These are phyloP conservation scores for Drosophila mayri DNA, from an alignment of 1,140 invertebrate genomes.

Conservation along the genomic window DNA sequence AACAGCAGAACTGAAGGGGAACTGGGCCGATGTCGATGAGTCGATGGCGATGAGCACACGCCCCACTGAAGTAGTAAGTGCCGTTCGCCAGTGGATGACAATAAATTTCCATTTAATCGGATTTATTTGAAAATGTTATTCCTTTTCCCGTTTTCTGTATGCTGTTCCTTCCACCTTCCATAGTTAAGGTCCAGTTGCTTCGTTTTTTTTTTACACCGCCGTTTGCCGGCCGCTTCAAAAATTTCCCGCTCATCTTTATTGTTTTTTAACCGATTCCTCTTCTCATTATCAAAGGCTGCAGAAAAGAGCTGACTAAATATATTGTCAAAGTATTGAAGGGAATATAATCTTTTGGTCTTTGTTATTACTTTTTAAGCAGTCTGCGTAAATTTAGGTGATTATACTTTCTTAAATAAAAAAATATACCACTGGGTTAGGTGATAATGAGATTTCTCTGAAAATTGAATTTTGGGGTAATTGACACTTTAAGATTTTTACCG, in stretches of 20 bases:
- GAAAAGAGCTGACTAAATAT: constrained; percentile 10
- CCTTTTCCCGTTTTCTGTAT: constrained; percentile 41
- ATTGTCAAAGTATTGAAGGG: not conserved
- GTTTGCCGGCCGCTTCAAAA: constrained; percentile 54
- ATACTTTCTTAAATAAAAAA: not conserved
- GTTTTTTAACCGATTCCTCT: constrained; percentile 63
- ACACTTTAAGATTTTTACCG: not conserved
- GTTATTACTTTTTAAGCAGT: not conserved
- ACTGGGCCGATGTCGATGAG: constrained; percentile 57
- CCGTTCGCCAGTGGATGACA: constrained; percentile 82
- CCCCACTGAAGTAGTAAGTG: constrained; percentile 81
- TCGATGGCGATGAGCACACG: constrained; percentile 74
- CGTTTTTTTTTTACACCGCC: constrained; percentile 67
- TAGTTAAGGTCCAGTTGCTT: constrained; percentile 35
- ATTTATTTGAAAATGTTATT: constrained; percentile 84
- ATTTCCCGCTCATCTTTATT: constrained; percentile 49
- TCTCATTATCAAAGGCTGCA: constrained; percentile 13
- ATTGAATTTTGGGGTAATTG: not conserved
- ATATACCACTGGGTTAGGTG: not conserved
- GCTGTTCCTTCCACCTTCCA: constrained; percentile 5
- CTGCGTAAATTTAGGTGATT: not conserved
- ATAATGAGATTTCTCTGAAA: not conserved
- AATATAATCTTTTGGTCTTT: too few species aligned
- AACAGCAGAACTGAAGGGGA: constrained; percentile 24
- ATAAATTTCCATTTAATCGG: constrained; percentile 83